A percentile compares a stretch with the other conserved stretches of the same genome.
Conservation (phyloP, 2,113 vertebrate species). For the Bucco capensis region DNA sequence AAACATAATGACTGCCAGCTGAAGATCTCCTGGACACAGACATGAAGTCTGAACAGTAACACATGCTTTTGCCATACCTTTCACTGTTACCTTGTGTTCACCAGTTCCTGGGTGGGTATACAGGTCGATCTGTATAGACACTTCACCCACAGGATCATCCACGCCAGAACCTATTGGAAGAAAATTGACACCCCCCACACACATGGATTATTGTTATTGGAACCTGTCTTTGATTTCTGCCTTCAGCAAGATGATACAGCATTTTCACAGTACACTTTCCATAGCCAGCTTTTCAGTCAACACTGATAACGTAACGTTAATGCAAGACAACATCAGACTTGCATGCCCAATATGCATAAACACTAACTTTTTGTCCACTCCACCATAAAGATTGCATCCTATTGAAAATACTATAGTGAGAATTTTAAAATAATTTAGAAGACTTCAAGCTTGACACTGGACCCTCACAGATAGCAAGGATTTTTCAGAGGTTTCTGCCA, state of each 20-base stretch:
- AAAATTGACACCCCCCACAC: not conserved
- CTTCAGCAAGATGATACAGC: not conserved
- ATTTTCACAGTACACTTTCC: not conserved
- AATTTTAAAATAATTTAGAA: not conserved
- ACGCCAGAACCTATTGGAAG: constrained; percentile 82
- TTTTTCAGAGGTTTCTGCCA: not conserved
- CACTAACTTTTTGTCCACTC: not conserved
- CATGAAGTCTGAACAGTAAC: not conserved
- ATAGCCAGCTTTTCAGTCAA: not conserved
- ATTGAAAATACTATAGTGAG: not conserved
- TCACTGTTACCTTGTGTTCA: constrained; percentile 92
- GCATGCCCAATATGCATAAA: not conserved
- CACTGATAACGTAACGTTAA: accelerated
- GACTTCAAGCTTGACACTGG: not conserved
- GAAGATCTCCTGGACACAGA: not conserved
- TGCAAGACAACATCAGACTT: not conserved
- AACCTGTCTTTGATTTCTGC: not conserved
- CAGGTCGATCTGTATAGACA: constrained; percentile 92
- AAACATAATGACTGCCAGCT: not conserved
- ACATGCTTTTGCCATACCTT: constrained; percentile 76
- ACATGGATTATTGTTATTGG: not conserved
- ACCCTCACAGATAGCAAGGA: not conserved
- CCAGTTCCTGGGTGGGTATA: constrained; percentile 92
- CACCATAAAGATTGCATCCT: not conserved
- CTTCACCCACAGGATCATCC: constrained; percentile 92